Evolutionary conservation across 2,113 vertebrate species (phyloP), one percentile per base, ranked within the genome.

Genomic region (Sinosuthora webbiana): DNA sequence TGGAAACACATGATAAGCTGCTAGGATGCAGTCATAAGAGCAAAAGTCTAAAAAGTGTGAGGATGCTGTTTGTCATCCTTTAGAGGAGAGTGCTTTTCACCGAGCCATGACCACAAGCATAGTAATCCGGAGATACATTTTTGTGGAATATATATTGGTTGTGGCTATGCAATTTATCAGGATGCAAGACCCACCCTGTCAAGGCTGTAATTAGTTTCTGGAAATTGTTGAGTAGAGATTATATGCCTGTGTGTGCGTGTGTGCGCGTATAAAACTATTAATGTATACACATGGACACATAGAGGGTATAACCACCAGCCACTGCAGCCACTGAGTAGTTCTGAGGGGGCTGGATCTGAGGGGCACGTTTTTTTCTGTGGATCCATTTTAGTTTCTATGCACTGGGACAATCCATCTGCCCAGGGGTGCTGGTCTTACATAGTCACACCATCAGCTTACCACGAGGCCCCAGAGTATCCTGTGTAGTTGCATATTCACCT

Each of bases 201-300:
- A 95, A 81, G 27, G 53, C 73, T 93, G 49, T 83, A 84, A 84
- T 91, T 96, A 82, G 41, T 94, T 89, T 87, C 84, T 94, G 73
- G 47, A 82, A 75, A 55, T 78, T 31, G 6, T 56, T 82, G 45
- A 78, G 60, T 42, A 84, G 27, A 71, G 25, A 19, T 78, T 60
- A 57, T 63, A 17, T 77, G 52, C 42, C n/a, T 91, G 3, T 87
- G 13, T 41, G 6, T 91, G 3, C 84, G 13, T 41, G 6, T 45
- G 11, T 52, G 5, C 33, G 3, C 6, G 3, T 49, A 8, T 64
- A 37, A 10, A 11, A 6, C 23, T 71, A 14, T 47, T 80, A 52
- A 30, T 33, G n/a, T 25, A 45, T 37, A 41, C 2, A 4, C 10
- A 15, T 62, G 31, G 31, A 30, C 30, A 86, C 39, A 20, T 1